phyloP scores from a whole-genome alignment of 2,888 invertebrate genomes.

The Polia nebulosa region DNA sequence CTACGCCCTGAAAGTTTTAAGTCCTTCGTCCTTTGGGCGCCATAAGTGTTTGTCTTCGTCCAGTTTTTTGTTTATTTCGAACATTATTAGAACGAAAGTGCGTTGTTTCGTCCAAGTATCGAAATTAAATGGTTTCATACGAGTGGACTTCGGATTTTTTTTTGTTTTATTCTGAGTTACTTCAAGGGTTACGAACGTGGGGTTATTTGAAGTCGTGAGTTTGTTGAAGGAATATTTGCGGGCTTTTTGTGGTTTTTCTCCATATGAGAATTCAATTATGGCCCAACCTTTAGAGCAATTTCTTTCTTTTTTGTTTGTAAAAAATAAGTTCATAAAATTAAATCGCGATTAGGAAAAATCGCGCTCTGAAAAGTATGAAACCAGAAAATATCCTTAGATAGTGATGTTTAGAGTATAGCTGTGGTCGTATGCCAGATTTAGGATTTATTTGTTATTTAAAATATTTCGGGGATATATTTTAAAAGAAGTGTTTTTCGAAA shows the following conservation, averaged over 20 bases:
- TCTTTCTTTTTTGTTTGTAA: too few relatives aligned
- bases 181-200: conserved; percentile 8
- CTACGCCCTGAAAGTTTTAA: conserved; percentile 54
- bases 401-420: too few relatives aligned
- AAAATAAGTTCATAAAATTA: too few relatives aligned
- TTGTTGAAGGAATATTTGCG: conserved; percentile 7
- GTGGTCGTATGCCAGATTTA: too few relatives aligned
- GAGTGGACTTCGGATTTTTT: conserved; percentile 14
- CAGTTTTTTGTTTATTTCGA: conserved; percentile 63
- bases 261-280: too few relatives aligned
- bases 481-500: too few relatives aligned
- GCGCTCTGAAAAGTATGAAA: too few relatives aligned
- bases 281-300: too few relatives aligned
- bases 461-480: too few relatives aligned
- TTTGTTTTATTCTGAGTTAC: conserved; percentile 11
- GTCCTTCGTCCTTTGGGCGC: conserved; percentile 34
- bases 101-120: conserved; percentile 49
- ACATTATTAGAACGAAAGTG: conserved; percentile 57
- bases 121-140: conserved; percentile 23
- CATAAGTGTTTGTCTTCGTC: conserved; percentile 54
- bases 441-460: too few relatives aligned
- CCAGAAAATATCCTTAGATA: too few relatives aligned
- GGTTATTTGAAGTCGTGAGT: conserved; percentile 1
- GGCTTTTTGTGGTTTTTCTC: background rate
- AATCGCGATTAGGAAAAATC: too few relatives aligned